Conservation (phyloP, 2,113 vertebrate genomes). For the Gallinago paraguaiae region DNA sequence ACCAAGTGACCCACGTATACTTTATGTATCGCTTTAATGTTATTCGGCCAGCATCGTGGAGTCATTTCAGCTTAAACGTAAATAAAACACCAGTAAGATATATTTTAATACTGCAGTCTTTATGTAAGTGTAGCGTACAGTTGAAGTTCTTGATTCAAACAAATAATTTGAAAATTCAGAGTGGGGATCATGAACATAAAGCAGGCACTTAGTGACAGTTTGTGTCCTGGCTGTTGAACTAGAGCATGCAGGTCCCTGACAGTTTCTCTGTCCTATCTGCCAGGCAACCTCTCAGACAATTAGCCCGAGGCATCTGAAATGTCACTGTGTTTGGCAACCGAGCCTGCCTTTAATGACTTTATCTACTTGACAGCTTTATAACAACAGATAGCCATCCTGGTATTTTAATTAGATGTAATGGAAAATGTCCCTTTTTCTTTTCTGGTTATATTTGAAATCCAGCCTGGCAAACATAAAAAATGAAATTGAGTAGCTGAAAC, state of each 20-base stretch:
- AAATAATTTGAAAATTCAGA: neutral
- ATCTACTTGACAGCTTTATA: neutral
- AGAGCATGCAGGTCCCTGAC: neutral
- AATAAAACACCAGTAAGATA: neutral
- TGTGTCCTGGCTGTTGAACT: neutral
- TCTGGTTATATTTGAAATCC: neutral
- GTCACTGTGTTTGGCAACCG: neutral
- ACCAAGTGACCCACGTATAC: neutral
- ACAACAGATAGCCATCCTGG: neutral
- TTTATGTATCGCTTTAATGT: neutral
- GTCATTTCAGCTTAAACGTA: neutral
- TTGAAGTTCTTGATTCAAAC: neutral
- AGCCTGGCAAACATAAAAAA: neutral
- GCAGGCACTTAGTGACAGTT: neutral
- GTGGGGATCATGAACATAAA: neutral
- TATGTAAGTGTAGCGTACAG: neutral
- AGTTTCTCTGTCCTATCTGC: neutral
- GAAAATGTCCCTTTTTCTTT: neutral
- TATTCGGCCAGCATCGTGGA: neutral
- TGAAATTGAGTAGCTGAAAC: neutral
- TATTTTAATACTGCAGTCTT: neutral
- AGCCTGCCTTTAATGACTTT: neutral
- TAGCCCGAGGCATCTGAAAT: constrained; percentile 5
- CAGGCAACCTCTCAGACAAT: neutral
- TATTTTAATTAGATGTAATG: neutral